Conservation (phyloP, 2,797 vertebrate genomes). For the Ptychadena robeensis region DNA sequence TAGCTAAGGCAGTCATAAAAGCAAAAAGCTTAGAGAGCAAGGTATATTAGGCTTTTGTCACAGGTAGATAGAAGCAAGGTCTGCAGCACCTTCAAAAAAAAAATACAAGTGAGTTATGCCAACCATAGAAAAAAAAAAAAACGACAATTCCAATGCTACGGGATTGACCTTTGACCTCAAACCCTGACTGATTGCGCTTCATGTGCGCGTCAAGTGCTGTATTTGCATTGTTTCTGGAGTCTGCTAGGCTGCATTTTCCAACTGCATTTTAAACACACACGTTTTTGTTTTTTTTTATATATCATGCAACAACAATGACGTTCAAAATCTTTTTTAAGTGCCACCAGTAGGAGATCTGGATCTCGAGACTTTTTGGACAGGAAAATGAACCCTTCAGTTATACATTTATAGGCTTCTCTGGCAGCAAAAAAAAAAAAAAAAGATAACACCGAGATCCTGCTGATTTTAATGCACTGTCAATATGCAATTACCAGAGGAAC, state of each 20-base stretch:
- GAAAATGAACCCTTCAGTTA: slow-evolving; percentile 21
- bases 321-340: slow-evolving; percentile 44
- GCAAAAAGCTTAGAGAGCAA: slow-evolving; percentile 12
- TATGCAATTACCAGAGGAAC: slow-evolving; percentile 24
- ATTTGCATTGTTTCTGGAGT: slow-evolving; percentile 5
- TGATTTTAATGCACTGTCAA: slow-evolving; percentile 20
- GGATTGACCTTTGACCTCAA: background rate
- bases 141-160: slow-evolving; percentile 8
- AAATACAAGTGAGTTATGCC: slow-evolving; percentile 19
- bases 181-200: slow-evolving; percentile 2
- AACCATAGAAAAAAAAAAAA: too few species aligned
- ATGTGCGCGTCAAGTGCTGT: slow-evolving; percentile 25
- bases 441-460: slow-evolving; percentile 1
- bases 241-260: slow-evolving; percentile 10
- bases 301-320: slow-evolving; percentile 29
- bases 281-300: too few species aligned
- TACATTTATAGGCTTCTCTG: slow-evolving; percentile 37
- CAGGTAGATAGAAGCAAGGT: slow-evolving; percentile 23
- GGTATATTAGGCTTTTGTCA: slow-evolving; percentile 26
- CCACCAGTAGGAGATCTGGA: slow-evolving; percentile 40
- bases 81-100: slow-evolving; percentile 35
- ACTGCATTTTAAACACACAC: slow-evolving; percentile 30
- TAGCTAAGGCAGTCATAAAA: slow-evolving; percentile 20
- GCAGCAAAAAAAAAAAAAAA: too few species aligned
- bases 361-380: slow-evolving; percentile 8